Conservation (phyloP, 2,888 invertebrate species). For the Cheilosia impressa region DNA sequence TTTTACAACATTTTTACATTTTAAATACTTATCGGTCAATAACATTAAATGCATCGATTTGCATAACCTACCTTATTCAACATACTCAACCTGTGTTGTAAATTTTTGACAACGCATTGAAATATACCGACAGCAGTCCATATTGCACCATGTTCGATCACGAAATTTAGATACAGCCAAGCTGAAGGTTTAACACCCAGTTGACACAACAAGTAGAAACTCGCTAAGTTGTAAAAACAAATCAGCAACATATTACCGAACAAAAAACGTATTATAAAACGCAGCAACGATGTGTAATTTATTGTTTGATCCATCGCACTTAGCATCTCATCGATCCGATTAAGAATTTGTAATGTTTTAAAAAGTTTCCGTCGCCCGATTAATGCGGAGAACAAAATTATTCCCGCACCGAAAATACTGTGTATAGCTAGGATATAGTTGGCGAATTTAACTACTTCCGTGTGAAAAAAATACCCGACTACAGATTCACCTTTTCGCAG, state of each 20-base stretch:
- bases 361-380: not conserved
- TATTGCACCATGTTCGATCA: slow-evolving; percentile 30
- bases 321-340: not conserved
- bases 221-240: not conserved
- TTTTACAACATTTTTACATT: no score
- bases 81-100: not conserved
- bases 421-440: not conserved
- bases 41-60: not conserved
- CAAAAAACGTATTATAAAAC: not conserved
- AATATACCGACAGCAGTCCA: not conserved
- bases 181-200: slow-evolving; percentile 56
- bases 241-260: not conserved
- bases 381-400: not conserved
- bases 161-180: slow-evolving; percentile 25
- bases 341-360: not conserved
- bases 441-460: slow-evolving; percentile 41
- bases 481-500: slow-evolving; percentile 45
- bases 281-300: not conserved
- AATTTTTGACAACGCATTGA: not conserved
- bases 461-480: slow-evolving; percentile 61
- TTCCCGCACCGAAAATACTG: not conserved
- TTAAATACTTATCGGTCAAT: not conserved
- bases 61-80: not conserved
- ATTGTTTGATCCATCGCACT: not conserved
- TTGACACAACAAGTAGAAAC: not conserved